Conservation (phyloP, 2,888 invertebrate species). For the Rugalucina vietnamica region DNA sequence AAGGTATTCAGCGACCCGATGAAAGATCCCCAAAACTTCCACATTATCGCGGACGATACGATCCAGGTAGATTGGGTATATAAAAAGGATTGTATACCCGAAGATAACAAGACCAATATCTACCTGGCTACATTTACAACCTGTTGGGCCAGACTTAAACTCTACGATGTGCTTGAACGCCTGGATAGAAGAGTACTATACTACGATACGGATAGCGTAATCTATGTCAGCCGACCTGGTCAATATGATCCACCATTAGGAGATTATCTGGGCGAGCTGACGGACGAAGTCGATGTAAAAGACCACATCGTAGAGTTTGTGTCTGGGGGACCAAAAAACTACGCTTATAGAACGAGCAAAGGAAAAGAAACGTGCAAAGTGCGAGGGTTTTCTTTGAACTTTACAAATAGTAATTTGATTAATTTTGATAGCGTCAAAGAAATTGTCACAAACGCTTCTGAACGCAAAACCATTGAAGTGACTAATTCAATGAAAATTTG, state of each 20-base stretch:
- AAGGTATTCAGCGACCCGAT: constrained; percentile 31
- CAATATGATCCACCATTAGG: constrained; percentile 67
- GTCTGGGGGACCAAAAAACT: constrained; percentile 80
- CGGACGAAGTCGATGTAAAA: constrained; percentile 77
- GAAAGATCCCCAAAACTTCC: constrained; percentile 29
- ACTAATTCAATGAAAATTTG: constrained; percentile 57
- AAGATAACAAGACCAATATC: constrained; percentile 42
- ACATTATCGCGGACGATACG: constrained; percentile 34
- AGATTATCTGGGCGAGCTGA: constrained; percentile 79
- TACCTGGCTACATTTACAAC: constrained; percentile 50
- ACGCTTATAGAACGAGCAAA: constrained; percentile 69
- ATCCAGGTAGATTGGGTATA: constrained; percentile 47
- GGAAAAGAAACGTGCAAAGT: constrained; percentile 62
- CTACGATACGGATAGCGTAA: constrained; percentile 42
- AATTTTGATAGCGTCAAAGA: constrained; percentile 36
- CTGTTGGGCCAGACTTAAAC: constrained; percentile 49
- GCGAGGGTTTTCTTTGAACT: constrained; percentile 70
- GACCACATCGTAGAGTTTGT: constrained; percentile 63
- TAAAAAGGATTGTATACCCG: constrained; percentile 40
- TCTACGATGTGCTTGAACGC: constrained; percentile 45
- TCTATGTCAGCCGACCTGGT: constrained; percentile 25
- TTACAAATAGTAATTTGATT: constrained; percentile 40
- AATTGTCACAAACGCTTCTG: constrained; percentile 24
- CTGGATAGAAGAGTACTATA: constrained; percentile 35
- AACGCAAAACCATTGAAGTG: constrained; percentile 5